Percentiles rank a stretch among this genome's conserved stretches.
These are phyloP conservation scores for Cervus canadensis DNA, from an alignment of 2,113 vertebrate species.

Conservation along the genomic window DNA sequence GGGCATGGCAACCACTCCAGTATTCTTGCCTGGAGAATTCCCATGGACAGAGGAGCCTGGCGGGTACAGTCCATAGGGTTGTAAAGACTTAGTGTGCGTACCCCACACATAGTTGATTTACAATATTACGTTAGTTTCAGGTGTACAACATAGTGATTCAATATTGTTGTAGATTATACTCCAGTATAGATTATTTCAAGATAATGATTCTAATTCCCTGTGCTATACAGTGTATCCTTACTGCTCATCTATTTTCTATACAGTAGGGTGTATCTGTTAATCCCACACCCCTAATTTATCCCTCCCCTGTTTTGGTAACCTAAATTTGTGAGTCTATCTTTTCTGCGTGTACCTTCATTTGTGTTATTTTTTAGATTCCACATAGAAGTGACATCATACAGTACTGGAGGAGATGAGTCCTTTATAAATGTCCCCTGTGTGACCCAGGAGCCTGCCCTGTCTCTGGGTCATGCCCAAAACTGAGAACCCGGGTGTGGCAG, in stretches of 20 bases:
- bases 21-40: not conserved
- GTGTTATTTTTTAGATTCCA: not conserved
- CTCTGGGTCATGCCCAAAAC: accelerated
- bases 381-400: not conserved
- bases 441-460: accelerated
- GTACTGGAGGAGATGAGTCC: not conserved
- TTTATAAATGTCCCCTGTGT: not conserved
- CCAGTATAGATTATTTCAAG: not conserved
- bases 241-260: not conserved
- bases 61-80: not conserved
- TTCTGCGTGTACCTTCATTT: too few species aligned
- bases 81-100: not conserved
- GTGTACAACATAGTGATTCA: not conserved
- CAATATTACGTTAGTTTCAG: too few species aligned
- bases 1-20: not conserved
- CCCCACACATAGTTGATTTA: not conserved
- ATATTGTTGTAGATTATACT: not conserved
- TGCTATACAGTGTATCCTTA: not conserved
- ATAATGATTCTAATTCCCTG: not conserved
- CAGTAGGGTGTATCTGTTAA: not conserved
- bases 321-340: not conserved
- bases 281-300: not conserved
- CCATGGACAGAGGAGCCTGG: not conserved
- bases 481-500: accelerated
- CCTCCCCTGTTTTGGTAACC: not conserved